Base-by-base conservation (phyloP, 2,797 vertebrate species). In the Parauchenoglanis punctatus region DNA sequence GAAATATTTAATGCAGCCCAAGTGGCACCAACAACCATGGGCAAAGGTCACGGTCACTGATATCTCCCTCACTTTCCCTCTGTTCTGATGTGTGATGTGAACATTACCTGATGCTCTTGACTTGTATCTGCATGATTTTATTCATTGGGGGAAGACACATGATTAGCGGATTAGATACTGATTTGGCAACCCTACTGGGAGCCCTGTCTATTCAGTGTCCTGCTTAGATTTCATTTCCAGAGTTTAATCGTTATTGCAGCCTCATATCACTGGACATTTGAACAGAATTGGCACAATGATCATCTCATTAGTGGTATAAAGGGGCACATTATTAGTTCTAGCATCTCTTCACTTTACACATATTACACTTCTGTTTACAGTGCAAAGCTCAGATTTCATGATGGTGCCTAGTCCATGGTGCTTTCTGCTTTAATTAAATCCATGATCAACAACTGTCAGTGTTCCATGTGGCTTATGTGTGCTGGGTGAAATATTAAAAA, bases 211-310 rank as follows among this genome's bases (percentile, higher is more conserved):
- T n/a, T n/a, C 20, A 40, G 17, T 59, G 35, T 40, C 56, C 31
- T 80, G 56, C 15, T 84, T 7, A 40, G 73, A 85, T 91, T 91
- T 89, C 7, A 35, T 85, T 72, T 87, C 86, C 88, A 84, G 65
- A 82, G 25, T 20, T 84, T 25, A 56, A 70, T 52, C 83, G 88
- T 35, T 63, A 49, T n/a, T 56, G 54, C 18, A 35, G n/a, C 18
- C 7, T 81, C 20, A 23, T 12, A 81, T 25, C 12, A 61, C 31
- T 81, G 28, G 35, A 40, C 10, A 31, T 40, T 23, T 13, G 23
- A 52, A 49, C 25, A 76, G 12, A 49, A 76, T 35, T 12, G 17
- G 23, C 5, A 25, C 28, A 59, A 23, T 20, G 56, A 35, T 23
- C 17, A 0, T 12, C 31, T 77, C 15, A 77, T 77, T 31, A 54